These are phyloP conservation scores for Nephrotoma flavescens DNA, from an alignment of 2,888 invertebrate genomes.

Conservation along the genomic window DNA sequence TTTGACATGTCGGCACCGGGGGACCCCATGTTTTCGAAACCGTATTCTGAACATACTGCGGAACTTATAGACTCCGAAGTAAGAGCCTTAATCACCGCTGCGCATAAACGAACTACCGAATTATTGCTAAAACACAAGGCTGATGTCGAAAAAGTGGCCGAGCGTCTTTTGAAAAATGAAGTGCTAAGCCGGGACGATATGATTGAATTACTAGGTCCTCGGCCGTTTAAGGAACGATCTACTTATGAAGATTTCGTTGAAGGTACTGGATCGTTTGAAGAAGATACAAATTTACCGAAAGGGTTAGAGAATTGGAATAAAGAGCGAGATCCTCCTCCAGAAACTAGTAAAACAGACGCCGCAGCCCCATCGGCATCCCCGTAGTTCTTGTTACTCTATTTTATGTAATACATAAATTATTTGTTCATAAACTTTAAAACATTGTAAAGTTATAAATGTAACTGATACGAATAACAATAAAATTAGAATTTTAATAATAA, in stretches of 20 bases:
- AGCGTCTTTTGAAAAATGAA: slow-evolving; percentile 83
- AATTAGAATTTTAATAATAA: neutral
- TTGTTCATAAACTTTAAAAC: neutral
- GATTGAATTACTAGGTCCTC: slow-evolving; percentile 84
- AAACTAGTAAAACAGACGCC: slow-evolving; percentile 8
- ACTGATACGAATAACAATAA: neutral
- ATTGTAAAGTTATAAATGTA: neutral
- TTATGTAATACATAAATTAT: neutral
- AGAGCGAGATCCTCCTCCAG: slow-evolving; percentile 31
- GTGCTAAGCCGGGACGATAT: slow-evolving; percentile 92
- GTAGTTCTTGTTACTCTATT: neutral
- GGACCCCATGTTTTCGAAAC: slow-evolving; percentile 86
- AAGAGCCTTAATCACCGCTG: slow-evolving; percentile 53
- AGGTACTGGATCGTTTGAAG: slow-evolving; percentile 94
- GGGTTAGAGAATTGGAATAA: slow-evolving; percentile 94
- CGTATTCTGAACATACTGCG: slow-evolving; percentile 95
- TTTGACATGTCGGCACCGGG: slow-evolving; percentile 90
- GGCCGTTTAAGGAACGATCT: slow-evolving; percentile 97
- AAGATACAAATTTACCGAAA: slow-evolving; percentile 87
- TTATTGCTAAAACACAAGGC: slow-evolving; percentile 67
- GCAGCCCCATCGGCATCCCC: neutral
- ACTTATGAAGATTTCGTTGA: slow-evolving; percentile 99
- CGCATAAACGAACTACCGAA: slow-evolving; percentile 66
- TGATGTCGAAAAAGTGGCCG: slow-evolving; percentile 77
- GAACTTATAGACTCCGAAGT: slow-evolving; percentile 93